These are phyloP conservation scores for Thaumatotibia leucotreta DNA, from an alignment of 1,140 invertebrate genomes.

Conservation along the genomic window DNA sequence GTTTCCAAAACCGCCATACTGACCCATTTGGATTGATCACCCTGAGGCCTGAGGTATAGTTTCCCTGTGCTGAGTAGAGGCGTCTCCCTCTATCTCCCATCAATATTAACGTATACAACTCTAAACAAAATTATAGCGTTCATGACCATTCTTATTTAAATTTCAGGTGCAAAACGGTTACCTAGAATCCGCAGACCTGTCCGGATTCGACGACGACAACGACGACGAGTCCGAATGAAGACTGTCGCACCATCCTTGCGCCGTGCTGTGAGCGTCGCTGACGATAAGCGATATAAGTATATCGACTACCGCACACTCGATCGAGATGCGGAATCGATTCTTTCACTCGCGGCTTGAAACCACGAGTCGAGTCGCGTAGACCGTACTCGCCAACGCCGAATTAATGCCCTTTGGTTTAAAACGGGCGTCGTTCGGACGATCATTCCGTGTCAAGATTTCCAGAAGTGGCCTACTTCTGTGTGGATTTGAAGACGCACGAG, in stretches of 20 bases:
- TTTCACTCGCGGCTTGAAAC: too few relatives aligned
- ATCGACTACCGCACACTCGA: slow-evolving; percentile 9
- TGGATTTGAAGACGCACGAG: background rate
- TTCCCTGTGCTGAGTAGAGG: too few relatives aligned
- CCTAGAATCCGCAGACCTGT: slow-evolving; percentile 83
- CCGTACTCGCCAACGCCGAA: background rate
- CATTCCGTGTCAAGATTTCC: background rate
- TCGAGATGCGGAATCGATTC: too few relatives aligned
- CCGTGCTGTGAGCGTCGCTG: slow-evolving; percentile 35
- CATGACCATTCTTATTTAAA: background rate
- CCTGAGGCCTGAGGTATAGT: too few relatives aligned
- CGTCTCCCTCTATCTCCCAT: too few relatives aligned
- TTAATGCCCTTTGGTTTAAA: background rate
- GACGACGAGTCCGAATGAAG: slow-evolving; percentile 88
- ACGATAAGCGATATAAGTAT: background rate
- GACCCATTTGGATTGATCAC: too few relatives aligned
- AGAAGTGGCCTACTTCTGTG: background rate
- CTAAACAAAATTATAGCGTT: too few relatives aligned
- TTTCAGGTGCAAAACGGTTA: slow-evolving; percentile 79
- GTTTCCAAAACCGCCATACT: too few relatives aligned
- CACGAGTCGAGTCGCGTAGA: background rate
- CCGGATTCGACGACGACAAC: slow-evolving; percentile 83
- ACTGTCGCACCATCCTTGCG: slow-evolving; percentile 48
- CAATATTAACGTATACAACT: too few relatives aligned
- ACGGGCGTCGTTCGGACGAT: background rate